These are phyloP conservation scores for Amblyraja radiata DNA, from an alignment of 2,797 vertebrate genomes.

Conservation along the genomic window DNA sequence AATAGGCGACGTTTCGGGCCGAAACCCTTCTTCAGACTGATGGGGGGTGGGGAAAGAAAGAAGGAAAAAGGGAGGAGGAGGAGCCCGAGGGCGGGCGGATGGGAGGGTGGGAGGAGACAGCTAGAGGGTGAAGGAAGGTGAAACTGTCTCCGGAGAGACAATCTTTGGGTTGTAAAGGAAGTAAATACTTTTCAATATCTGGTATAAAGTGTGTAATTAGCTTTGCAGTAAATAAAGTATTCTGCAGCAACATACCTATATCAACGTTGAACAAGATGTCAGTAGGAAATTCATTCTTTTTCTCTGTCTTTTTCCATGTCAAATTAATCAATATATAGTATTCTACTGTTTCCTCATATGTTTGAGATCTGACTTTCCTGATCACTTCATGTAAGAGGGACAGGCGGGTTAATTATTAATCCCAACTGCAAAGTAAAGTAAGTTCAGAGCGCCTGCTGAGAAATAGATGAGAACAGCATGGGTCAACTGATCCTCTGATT, in stretches of 20 bases:
- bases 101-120: too few species aligned
- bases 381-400: neutral
- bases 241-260: neutral
- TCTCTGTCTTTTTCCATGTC: neutral
- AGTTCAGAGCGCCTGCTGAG: neutral
- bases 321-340: neutral
- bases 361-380: neutral
- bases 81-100: too few species aligned
- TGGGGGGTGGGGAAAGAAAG: too few species aligned
- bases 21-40: too few species aligned
- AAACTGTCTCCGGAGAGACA: too few species aligned
- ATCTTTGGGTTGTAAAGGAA: too few species aligned
- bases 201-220: neutral
- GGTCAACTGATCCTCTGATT: neutral
- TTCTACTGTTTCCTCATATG: neutral
- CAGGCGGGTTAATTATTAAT: slow-evolving; percentile 18
- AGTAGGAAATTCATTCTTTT: neutral
- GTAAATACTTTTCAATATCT: neutral
- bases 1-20: too few species aligned
- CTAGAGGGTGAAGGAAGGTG: too few species aligned
- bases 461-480: neutral
- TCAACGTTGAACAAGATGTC: neutral
- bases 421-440: neutral
- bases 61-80: too few species aligned
- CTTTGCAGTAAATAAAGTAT: neutral